Evolutionary conservation across 1,140 invertebrate species (phyloP).

Genomic region (Sesamia nonagrioides): DNA sequence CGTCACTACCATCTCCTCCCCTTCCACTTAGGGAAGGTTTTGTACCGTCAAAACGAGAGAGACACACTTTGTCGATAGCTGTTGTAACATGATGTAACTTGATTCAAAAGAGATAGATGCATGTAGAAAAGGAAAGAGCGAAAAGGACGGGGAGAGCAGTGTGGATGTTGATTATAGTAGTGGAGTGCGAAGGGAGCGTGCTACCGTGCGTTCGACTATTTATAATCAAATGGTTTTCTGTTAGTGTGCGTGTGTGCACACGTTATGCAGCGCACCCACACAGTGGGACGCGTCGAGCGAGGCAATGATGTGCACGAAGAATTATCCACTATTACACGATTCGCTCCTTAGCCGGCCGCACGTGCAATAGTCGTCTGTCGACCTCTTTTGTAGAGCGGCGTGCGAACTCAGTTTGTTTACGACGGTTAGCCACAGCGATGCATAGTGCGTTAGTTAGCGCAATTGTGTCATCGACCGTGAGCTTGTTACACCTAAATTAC

Average conservation of each 20-base stretch:
- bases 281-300: constrained; percentile 71
- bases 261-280: constrained; percentile 81
- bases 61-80: constrained; percentile 62
- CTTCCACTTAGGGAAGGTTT: constrained; percentile 62
- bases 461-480: constrained; percentile 83
- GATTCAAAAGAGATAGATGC: constrained; percentile 68
- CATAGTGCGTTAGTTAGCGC: constrained; percentile 79
- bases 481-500: constrained; percentile 74
- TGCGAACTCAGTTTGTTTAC: constrained; percentile 84
- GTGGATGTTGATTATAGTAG: constrained; percentile 81
- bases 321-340: constrained; percentile 87
- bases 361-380: constrained; percentile 80
- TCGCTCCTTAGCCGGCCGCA: constrained; percentile 82
- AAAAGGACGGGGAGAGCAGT: constrained; percentile 67
- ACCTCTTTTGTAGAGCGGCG: constrained; percentile 81
- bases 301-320: constrained; percentile 86
- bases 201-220: constrained; percentile 87
- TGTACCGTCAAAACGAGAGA: constrained; percentile 70
- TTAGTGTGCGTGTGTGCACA: constrained; percentile 79
- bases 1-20: constrained; percentile 62
- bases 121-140: constrained; percentile 50
- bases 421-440: constrained; percentile 75
- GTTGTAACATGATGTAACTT: constrained; percentile 82
- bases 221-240: constrained; percentile 83
- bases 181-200: constrained; percentile 85